Evolutionary conservation across 2,797 vertebrate genomes (phyloP).

Genomic region (Bothrops alternatus): DNA sequence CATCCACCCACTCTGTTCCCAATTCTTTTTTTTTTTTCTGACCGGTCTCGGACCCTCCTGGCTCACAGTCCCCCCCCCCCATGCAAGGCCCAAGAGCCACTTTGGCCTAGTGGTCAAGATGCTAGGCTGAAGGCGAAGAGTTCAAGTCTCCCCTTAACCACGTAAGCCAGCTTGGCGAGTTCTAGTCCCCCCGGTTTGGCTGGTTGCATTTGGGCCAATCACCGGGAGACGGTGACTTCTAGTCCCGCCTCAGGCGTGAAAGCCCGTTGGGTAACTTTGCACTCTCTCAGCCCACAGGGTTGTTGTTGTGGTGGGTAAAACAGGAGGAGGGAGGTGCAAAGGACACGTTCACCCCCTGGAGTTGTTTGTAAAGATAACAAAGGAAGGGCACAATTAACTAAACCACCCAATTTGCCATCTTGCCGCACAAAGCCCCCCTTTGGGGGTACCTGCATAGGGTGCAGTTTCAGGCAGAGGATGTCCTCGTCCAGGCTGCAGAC

Average conservation of each 20-base stretch:
- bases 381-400: background rate
- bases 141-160: too few relatives aligned
- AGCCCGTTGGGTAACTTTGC: background rate
- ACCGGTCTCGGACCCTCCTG: too few relatives aligned
- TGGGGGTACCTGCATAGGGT: conserved; percentile 88
- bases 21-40: too few relatives aligned
- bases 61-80: background rate
- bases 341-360: background rate
- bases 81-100: background rate
- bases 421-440: accelerated
- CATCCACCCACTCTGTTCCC: background rate
- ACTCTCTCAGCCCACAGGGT: background rate
- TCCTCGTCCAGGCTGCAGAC: conserved; percentile 97
- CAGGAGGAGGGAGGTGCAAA: accelerated
- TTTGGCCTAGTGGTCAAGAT: background rate
- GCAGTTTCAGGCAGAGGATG: conserved; percentile 95
- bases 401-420: accelerated
- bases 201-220: background rate
- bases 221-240: background rate
- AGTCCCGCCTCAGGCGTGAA: background rate
- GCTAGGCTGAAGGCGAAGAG: background rate
- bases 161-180: background rate
- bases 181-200: background rate
- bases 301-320: background rate
- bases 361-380: too few relatives aligned